Evolutionary conservation across 2,113 vertebrate species (phyloP).

Genomic region (Erythrocercus mccallii): DNA sequence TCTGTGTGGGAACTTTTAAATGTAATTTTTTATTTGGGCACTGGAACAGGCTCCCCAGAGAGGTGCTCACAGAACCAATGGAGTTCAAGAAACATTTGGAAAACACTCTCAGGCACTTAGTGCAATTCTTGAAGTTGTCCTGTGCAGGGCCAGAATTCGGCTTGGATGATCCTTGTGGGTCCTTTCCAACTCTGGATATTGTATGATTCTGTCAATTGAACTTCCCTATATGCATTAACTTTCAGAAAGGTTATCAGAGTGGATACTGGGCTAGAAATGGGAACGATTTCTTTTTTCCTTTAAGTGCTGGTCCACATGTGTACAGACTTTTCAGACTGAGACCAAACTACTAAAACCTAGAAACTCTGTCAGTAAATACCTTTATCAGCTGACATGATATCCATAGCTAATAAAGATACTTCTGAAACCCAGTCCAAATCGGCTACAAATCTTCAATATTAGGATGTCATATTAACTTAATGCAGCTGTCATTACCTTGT

Average conservation of each 20-base stretch:
- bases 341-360: background rate
- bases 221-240: background rate
- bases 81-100: background rate
- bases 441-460: background rate
- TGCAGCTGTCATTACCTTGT: background rate
- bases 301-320: background rate
- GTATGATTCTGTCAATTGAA: background rate
- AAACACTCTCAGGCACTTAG: background rate
- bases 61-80: background rate
- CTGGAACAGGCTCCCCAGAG: background rate
- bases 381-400: background rate
- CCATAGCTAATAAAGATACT: background rate
- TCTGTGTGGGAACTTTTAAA: background rate
- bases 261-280: background rate
- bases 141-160: rapidly evolving
- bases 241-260: background rate
- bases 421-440: background rate
- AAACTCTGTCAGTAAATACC: background rate
- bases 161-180: background rate
- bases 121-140: background rate
- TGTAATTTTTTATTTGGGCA: background rate
- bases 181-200: background rate
- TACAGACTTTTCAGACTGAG: background rate
- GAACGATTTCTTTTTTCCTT: background rate
- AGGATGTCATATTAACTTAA: background rate